These are phyloP conservation scores for Centropus bengalensis DNA, from an alignment of 2,113 vertebrate species.

Conservation along the genomic window DNA sequence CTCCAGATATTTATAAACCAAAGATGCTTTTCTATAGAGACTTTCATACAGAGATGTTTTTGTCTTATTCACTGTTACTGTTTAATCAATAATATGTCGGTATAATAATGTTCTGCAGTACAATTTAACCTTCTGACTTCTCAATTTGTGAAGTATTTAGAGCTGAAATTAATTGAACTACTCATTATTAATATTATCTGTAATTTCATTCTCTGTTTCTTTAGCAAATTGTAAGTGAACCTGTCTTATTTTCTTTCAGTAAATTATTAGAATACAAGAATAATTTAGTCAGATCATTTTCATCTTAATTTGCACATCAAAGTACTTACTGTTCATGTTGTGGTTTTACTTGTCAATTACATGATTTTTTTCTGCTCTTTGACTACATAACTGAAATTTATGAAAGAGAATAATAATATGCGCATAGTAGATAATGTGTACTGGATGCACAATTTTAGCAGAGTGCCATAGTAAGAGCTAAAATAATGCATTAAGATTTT, in stretches of 20 bases:
- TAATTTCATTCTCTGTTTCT: background rate
- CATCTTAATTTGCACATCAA: conserved; percentile 2
- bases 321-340: background rate
- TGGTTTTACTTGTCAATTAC: background rate
- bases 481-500: background rate
- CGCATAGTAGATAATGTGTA: background rate
- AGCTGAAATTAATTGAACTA: background rate
- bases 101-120: background rate
- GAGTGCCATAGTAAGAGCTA: background rate
- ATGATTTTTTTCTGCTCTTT: background rate
- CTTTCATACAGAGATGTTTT: background rate
- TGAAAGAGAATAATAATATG: background rate
- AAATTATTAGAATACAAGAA: background rate
- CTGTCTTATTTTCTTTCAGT: background rate
- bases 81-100: background rate
- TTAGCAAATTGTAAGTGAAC: background rate
- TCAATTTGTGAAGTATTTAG: background rate
- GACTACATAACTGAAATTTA: background rate
- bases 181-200: background rate
- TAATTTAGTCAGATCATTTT: background rate
- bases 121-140: background rate
- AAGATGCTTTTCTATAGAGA: background rate
- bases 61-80: background rate
- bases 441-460: background rate
- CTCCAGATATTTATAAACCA: background rate